These are phyloP conservation scores for Acleris cristana DNA, from an alignment of 2,888 invertebrate genomes.

Conservation along the genomic window DNA sequence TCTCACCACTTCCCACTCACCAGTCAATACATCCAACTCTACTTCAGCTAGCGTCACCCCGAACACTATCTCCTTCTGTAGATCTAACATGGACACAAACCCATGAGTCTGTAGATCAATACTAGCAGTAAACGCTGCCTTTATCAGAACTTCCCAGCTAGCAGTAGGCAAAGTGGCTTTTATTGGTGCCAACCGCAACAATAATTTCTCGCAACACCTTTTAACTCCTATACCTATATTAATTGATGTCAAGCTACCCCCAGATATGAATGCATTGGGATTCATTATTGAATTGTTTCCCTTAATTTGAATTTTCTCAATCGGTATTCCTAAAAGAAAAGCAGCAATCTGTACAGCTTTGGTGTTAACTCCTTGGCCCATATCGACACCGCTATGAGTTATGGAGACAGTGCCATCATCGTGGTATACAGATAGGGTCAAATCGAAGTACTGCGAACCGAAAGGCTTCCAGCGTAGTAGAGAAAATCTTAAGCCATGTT, in stretches of 20 bases:
- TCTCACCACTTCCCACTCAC: slow-evolving; percentile 85
- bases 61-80: slow-evolving; percentile 65
- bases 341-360: slow-evolving; percentile 87
- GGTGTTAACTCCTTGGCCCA: slow-evolving; percentile 90
- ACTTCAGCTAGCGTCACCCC: slow-evolving; percentile 86
- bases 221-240: slow-evolving; percentile 81
- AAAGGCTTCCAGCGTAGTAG: slow-evolving; percentile 84
- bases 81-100: slow-evolving; percentile 56
- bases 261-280: slow-evolving; percentile 86
- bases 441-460: slow-evolving; percentile 59
- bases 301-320: slow-evolving; percentile 86
- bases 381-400: slow-evolving; percentile 86
- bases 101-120: slow-evolving; percentile 66
- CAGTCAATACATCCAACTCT: slow-evolving; percentile 89
- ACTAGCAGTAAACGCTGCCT: slow-evolving; percentile 66
- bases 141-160: slow-evolving; percentile 79
- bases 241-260: slow-evolving; percentile 87
- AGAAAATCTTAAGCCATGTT: slow-evolving; percentile 85
- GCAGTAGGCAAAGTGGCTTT: slow-evolving; percentile 69
- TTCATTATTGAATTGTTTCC: slow-evolving; percentile 83
- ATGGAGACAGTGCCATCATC: slow-evolving; percentile 85
- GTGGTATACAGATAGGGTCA: slow-evolving; percentile 81
- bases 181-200: slow-evolving; percentile 72
- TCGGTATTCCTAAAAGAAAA: slow-evolving; percentile 83
- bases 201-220: slow-evolving; percentile 74